A percentile compares a stretch with the other conserved stretches of the same genome.
phyloP scores from a whole-genome alignment of 2,113 vertebrate genomes.

The Cebus imitator region DNA sequence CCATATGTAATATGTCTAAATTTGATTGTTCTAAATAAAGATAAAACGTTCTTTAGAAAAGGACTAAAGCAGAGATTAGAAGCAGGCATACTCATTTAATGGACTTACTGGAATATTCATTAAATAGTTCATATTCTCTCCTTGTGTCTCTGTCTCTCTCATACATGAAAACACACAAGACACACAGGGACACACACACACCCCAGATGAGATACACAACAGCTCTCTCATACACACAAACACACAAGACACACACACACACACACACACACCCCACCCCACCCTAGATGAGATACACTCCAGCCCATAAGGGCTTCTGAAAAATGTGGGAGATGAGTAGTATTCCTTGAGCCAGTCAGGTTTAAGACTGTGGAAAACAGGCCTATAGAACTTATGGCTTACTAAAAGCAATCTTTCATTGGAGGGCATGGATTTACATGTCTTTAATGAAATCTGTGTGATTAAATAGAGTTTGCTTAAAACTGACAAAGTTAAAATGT shows the following conservation, averaged over 20 bases:
- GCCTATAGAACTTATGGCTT: neutral
- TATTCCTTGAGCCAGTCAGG: neutral
- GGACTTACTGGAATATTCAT: neutral
- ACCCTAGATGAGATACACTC: neutral
- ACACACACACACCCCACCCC: neutral
- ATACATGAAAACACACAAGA: too few relatives aligned
- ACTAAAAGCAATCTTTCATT: neutral
- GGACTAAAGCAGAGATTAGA: neutral
- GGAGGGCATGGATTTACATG: neutral
- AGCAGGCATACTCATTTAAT: neutral
- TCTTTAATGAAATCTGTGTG: neutral
- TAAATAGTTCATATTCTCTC: neutral
- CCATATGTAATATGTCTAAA: conserved; percentile 1
- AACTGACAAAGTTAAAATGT: neutral
- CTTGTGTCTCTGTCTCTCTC: neutral
- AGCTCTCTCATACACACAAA: too few relatives aligned
- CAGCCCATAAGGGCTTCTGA: neutral
- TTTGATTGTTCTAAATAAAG: conserved; percentile 9
- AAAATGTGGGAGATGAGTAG: neutral
- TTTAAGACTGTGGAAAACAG: neutral
- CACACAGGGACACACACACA: too few relatives aligned
- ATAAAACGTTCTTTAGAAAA: neutral
- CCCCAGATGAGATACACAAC: neutral
- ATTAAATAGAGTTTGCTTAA: neutral
- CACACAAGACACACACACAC: too few relatives aligned